phyloP scores from a whole-genome alignment of 1,140 invertebrate species.

The Theocolax elegans region DNA sequence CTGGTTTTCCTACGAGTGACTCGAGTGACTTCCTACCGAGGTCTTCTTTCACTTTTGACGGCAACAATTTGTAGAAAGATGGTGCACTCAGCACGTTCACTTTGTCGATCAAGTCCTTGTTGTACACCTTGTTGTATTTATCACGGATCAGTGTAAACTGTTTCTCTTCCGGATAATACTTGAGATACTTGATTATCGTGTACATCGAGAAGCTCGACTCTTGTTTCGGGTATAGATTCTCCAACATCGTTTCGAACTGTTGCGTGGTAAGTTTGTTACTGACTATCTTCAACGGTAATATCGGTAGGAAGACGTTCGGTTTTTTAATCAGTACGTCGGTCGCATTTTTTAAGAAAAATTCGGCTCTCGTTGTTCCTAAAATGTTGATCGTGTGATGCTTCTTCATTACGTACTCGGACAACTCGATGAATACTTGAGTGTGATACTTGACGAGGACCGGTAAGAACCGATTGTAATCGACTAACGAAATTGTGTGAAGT shows the following conservation, averaged over 20 bases:
- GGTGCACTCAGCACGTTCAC: constrained; percentile 6
- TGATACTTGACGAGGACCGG: constrained; percentile 39
- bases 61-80: constrained; percentile 4
- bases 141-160: no score
- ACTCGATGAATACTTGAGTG: constrained; percentile 35
- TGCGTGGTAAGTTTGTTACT: constrained; percentile 33
- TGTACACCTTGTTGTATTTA: no score
- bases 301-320: constrained; percentile 32
- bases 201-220: no score
- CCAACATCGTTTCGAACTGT: constrained; percentile 49
- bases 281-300: constrained; percentile 48
- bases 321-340: constrained; percentile 40
- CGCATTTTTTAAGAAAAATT: constrained; percentile 49
- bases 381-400: no score
- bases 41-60: constrained; percentile 46
- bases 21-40: background rate
- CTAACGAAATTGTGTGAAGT: background rate
- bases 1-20: background rate
- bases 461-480: constrained; percentile 21
- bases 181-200: constrained; percentile 34
- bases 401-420: constrained; percentile 26
- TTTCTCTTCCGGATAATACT: constrained; percentile 41
- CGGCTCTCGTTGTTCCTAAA: constrained; percentile 47
- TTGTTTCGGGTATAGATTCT: constrained; percentile 42
- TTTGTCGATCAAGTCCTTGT: constrained; percentile 38